A percentile compares a stretch with the other conserved stretches of the same genome.
Evolutionary conservation across 1,140 invertebrate species (phyloP).

Genomic region (Drosophila saltans): DNA sequence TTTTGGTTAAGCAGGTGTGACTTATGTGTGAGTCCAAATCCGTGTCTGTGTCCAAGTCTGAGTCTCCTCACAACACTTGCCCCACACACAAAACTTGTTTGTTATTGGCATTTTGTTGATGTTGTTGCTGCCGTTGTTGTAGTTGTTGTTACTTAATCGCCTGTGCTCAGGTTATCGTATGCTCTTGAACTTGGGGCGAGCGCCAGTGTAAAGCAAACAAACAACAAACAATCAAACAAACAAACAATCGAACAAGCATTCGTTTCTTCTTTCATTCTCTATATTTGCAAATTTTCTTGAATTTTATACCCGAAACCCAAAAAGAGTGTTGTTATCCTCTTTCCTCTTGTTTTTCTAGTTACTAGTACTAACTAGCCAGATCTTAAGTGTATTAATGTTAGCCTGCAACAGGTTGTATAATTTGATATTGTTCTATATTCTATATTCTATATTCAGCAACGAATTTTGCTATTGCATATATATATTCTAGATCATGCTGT

Average conservation of each 20-base stretch:
- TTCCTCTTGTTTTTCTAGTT: background rate
- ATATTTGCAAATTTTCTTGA: constrained; percentile 2
- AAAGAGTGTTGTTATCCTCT: background rate
- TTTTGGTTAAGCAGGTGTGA: constrained; percentile 67
- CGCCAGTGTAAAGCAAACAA: constrained; percentile 42
- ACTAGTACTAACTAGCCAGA: background rate
- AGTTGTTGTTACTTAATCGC: constrained; percentile 72
- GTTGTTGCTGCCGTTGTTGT: constrained; percentile 31
- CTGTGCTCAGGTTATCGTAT: constrained; percentile 69
- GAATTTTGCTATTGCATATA: background rate
- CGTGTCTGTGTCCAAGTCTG: constrained; percentile 4
- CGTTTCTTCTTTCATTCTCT: background rate
- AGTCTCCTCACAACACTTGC: background rate
- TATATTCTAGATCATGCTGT: too few species aligned
- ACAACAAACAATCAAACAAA: constrained; percentile 18
- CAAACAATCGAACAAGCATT: constrained; percentile 27
- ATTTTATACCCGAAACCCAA: background rate
- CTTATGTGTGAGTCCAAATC: constrained; percentile 34
- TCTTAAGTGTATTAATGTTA: background rate
- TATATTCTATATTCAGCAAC: too few species aligned
- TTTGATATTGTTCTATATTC: too few species aligned
- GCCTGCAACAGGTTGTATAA: background rate
- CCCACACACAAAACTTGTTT: constrained; percentile 68
- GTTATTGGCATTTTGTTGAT: constrained; percentile 27
- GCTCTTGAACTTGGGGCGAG: constrained; percentile 76